phyloP scores from a whole-genome alignment of 2,797 vertebrate genomes.

The Aldrovandia affinis region DNA sequence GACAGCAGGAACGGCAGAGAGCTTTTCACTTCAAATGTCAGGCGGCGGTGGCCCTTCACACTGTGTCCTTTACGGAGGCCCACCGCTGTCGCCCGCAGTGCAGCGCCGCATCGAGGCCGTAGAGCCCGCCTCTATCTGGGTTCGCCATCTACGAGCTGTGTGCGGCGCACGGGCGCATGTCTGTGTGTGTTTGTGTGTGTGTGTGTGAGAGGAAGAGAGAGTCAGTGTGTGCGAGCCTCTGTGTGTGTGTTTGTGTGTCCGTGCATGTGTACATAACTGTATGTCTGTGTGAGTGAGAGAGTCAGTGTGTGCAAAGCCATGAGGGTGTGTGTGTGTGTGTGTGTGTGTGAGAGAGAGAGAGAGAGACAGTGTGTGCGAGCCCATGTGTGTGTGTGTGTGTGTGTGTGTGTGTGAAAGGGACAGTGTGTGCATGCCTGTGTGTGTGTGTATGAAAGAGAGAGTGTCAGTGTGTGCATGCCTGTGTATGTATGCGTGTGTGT shows the following conservation, averaged over 20 bases:
- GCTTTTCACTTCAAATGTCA: conserved; percentile 31
- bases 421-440: too few relatives aligned
- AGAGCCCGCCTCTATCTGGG: too few relatives aligned
- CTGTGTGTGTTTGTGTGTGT: conserved; percentile 34
- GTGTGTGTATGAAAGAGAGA: neutral
- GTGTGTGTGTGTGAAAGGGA: neutral
- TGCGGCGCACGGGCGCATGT: neutral
- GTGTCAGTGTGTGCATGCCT: too few relatives aligned
- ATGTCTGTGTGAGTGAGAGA: too few relatives aligned
- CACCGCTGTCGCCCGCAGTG: too few relatives aligned
- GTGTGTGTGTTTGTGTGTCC: neutral
- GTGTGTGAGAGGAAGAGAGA: neutral
- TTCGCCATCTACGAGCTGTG: too few relatives aligned
- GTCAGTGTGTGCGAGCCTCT: neutral
- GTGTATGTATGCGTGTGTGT: conserved; percentile 15
- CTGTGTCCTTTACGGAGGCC: conserved; percentile 17
- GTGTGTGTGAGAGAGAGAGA: too few relatives aligned
- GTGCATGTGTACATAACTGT: conserved; percentile 40
- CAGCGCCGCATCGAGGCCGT: too few relatives aligned
- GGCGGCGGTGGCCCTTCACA: neutral
- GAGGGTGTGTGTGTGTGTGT: conserved; percentile 30
- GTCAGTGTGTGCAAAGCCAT: too few relatives aligned
- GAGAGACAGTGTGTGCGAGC: neutral
- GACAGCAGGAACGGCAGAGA: neutral
- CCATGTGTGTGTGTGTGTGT: neutral